phyloP scores from a whole-genome alignment of 2,888 invertebrate species.

The Cosmia trapezina region DNA sequence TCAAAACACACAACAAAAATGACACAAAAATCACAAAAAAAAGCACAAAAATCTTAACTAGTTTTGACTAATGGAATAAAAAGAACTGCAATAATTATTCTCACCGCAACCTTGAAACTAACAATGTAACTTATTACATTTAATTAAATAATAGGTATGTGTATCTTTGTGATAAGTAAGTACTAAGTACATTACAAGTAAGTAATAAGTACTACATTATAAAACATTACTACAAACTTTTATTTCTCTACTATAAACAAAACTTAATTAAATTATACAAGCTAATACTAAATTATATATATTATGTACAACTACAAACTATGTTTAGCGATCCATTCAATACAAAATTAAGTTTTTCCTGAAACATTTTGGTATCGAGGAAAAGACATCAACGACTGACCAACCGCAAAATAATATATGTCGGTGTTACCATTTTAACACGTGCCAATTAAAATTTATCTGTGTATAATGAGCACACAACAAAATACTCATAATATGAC shows the following conservation, averaged over 20 bases:
- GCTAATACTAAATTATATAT: too few species aligned
- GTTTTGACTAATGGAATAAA: background rate
- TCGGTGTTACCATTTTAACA: background rate
- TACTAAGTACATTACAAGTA: too few species aligned
- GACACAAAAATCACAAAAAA: background rate
- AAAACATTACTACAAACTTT: background rate
- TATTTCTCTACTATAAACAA: too few species aligned
- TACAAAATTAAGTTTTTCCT: background rate
- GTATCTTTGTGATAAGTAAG: constrained; percentile 17
- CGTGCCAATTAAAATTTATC: background rate
- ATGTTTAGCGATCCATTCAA: background rate
- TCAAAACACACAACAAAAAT: background rate
- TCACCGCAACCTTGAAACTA: background rate
- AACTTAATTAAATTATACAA: too few species aligned
- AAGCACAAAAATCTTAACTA: background rate
- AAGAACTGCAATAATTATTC: background rate
- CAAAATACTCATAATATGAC: background rate
- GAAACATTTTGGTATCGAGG: background rate
- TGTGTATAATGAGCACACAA: background rate
- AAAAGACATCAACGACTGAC: constrained; percentile 54
- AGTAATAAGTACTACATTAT: too few species aligned
- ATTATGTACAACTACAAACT: background rate
- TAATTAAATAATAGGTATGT: constrained; percentile 10
- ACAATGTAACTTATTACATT: constrained; percentile 5
- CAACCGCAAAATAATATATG: background rate